phyloP scores from a whole-genome alignment of 2,113 vertebrate genomes.

The Hemiscyllium ocellatum region DNA sequence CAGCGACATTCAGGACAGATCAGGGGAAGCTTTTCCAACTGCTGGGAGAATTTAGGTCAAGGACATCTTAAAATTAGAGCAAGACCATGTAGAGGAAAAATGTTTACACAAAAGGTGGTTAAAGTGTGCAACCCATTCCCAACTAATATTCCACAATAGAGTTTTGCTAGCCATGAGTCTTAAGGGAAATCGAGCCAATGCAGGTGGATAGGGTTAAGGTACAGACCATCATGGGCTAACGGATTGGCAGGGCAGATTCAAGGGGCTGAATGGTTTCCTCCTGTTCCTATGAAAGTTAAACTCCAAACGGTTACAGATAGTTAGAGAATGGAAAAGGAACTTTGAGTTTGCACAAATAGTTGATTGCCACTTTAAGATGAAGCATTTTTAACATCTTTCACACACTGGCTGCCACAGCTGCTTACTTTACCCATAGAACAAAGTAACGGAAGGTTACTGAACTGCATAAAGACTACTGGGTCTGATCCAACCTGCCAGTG shows the following conservation, averaged over 20 bases:
- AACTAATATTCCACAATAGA: not conserved
- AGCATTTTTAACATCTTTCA: not conserved
- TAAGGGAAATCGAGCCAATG: not conserved
- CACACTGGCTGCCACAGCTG: not conserved
- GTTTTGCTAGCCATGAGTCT: not conserved
- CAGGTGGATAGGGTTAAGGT: not conserved
- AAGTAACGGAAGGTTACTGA: not conserved
- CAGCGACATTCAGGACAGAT: no score
- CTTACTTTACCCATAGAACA: not conserved
- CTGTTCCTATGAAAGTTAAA: not conserved
- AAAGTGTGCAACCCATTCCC: not conserved
- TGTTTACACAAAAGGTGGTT: not conserved
- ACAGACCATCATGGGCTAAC: not conserved
- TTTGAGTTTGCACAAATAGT: not conserved
- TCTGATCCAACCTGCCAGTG: not conserved
- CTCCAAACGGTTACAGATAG: not conserved
- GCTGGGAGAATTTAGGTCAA: no score
- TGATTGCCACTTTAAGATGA: not conserved
- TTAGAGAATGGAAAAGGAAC: not conserved
- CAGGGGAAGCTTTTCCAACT: no score
- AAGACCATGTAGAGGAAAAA: not conserved
- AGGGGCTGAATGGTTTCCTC: not conserved
- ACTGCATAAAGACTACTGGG: not conserved
- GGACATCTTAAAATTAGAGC: not conserved
- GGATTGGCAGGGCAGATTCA: not conserved